Percentiles rank a stretch among this genome's conserved stretches.
phyloP scores from a whole-genome alignment of 1,140 invertebrate species.

The Cepaea nemoralis region DNA sequence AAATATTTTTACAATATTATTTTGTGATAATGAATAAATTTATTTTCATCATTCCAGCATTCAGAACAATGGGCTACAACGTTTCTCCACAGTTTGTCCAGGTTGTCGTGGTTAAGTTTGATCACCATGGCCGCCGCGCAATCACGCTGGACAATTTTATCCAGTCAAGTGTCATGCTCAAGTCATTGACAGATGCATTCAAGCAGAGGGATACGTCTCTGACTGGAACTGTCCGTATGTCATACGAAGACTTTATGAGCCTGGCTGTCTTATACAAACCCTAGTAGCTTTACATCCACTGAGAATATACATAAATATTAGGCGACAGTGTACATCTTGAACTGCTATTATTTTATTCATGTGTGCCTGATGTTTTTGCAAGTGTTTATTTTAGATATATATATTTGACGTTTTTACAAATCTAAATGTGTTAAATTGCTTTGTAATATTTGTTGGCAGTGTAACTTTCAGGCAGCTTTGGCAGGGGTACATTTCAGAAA shows the following conservation, averaged over 20 bases:
- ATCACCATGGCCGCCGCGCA: slow-evolving; percentile 72
- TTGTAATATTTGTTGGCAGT: too few relatives aligned
- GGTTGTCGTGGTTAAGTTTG: slow-evolving; percentile 80
- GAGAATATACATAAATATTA: too few relatives aligned
- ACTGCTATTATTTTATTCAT: too few relatives aligned
- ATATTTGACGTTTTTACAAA: too few relatives aligned
- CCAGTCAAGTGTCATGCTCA: slow-evolving; percentile 87
- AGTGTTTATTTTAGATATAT: too few relatives aligned
- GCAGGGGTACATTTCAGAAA: too few relatives aligned
- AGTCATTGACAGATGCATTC: slow-evolving; percentile 88
- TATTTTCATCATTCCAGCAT: slow-evolving; percentile 74
- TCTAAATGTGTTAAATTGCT: too few relatives aligned
- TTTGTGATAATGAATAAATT: too few relatives aligned
- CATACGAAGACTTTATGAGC: slow-evolving; percentile 87
- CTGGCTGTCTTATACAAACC: slow-evolving; percentile 76
- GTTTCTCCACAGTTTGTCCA: slow-evolving; percentile 84
- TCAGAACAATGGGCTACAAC: slow-evolving; percentile 89
- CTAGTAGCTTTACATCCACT: slow-evolving; percentile 40
- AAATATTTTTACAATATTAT: too few relatives aligned
- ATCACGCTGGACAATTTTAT: slow-evolving; percentile 90
- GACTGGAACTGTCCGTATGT: slow-evolving; percentile 83
- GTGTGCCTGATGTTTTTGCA: too few relatives aligned
- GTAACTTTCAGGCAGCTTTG: too few relatives aligned
- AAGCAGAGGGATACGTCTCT: slow-evolving; percentile 80
- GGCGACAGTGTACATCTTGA: too few relatives aligned